These are phyloP conservation scores for Coptotermes formosanus DNA, from an alignment of 1,140 invertebrate genomes.

Conservation along the genomic window DNA sequence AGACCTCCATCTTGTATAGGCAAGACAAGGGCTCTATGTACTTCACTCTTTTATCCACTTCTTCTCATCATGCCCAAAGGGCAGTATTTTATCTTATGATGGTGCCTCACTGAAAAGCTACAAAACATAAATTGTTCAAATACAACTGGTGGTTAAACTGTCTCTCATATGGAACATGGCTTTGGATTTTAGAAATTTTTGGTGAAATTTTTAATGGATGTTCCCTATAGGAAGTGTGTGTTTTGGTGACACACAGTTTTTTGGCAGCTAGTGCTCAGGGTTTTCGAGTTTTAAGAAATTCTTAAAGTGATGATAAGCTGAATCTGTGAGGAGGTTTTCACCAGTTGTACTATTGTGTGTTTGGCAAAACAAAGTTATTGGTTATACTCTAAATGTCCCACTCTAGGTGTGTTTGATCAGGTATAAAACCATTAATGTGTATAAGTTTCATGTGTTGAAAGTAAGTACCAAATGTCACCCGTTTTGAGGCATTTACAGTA, in stretches of 20 bases:
- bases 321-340: background rate
- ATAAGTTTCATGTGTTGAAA: constrained; percentile 6
- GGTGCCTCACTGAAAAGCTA: constrained; percentile 29
- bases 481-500: constrained; percentile 23
- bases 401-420: background rate
- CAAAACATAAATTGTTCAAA: constrained; percentile 28
- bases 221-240: background rate
- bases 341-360: constrained; percentile 24
- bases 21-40: constrained; percentile 25
- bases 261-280: background rate
- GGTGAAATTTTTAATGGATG: background rate
- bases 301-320: background rate
- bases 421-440: background rate
- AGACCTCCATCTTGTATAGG: constrained; percentile 8
- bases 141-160: constrained; percentile 14
- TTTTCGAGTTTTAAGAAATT: constrained; percentile 4
- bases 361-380: constrained; percentile 23
- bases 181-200: background rate
- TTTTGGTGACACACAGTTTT: background rate
- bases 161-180: background rate
- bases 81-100: constrained; percentile 27
- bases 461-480: background rate
- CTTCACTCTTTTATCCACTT: constrained; percentile 24
- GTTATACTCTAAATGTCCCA: constrained; percentile 21
- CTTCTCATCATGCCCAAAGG: constrained; percentile 21